Evolutionary conservation across 2,797 vertebrate species (phyloP).

Genomic region (Micromesistius poutassou): DNA sequence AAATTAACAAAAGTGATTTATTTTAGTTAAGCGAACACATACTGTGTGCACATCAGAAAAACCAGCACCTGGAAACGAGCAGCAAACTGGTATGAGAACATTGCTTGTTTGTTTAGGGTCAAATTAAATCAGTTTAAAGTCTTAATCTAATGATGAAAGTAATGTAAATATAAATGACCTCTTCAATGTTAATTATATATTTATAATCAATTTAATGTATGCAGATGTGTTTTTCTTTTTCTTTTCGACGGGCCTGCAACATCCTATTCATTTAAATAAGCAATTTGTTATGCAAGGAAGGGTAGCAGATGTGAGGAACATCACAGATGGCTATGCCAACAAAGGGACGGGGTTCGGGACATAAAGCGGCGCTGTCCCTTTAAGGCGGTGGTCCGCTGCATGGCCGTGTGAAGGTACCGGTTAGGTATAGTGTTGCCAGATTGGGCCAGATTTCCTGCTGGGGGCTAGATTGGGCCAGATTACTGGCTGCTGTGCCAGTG

Average conservation of each 20-base stretch:
- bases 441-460: too few relatives aligned
- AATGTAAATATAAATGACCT: background rate
- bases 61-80: background rate
- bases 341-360: background rate
- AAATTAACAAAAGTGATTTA: slow-evolving; percentile 36
- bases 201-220: background rate
- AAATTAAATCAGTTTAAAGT: background rate
- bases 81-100: background rate
- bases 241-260: background rate
- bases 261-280: background rate
- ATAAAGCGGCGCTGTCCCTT: slow-evolving; percentile 51
- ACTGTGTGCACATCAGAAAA: background rate
- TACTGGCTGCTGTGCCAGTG: too few relatives aligned
- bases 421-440: slow-evolving; percentile 9
- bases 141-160: background rate
- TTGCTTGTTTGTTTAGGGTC: background rate
- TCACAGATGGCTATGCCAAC: slow-evolving; percentile 1
- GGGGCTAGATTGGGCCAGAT: too few relatives aligned
- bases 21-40: background rate
- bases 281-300: background rate
- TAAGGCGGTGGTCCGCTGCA: slow-evolving; percentile 54
- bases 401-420: slow-evolving; percentile 14
- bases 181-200: background rate
- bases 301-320: background rate
- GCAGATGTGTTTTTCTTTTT: background rate